Evolutionary conservation across 2,888 invertebrate species (phyloP).

Genomic region (Drosophila paucipuncta): DNA sequence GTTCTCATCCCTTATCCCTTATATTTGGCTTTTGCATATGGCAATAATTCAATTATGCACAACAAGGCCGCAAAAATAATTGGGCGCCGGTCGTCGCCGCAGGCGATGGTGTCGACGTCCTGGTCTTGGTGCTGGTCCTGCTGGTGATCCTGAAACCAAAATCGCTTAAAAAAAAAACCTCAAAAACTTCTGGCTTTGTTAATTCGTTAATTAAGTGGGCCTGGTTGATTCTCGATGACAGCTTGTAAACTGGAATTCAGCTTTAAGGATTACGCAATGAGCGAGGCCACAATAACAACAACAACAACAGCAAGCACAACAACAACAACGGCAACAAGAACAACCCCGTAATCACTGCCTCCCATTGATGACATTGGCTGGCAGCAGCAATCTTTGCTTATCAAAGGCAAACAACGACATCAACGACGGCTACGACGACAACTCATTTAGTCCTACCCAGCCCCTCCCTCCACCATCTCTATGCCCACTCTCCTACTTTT

Average conservation of each 20-base stretch:
- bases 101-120: slow-evolving; percentile 10
- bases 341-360: slow-evolving; percentile 1
- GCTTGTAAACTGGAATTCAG: slow-evolving; percentile 71
- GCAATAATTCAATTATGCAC: slow-evolving; percentile 81
- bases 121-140: slow-evolving; percentile 9
- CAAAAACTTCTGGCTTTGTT: slow-evolving; percentile 79
- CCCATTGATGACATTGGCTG: slow-evolving; percentile 76
- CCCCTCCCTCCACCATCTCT: no score
- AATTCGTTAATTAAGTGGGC: slow-evolving; percentile 80
- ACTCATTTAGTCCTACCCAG: slow-evolving; percentile 64
- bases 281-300: slow-evolving; percentile 41
- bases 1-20: slow-evolving; percentile 38
- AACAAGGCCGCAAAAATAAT: slow-evolving; percentile 78
- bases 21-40: slow-evolving; percentile 73
- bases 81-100: slow-evolving; percentile 47
- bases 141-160: slow-evolving; percentile 43
- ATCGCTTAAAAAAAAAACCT: slow-evolving; percentile 63
- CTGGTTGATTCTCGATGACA: slow-evolving; percentile 64
- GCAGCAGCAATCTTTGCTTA: slow-evolving; percentile 71
- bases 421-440: slow-evolving; percentile 64
- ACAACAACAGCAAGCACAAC: background rate
- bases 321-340: background rate
- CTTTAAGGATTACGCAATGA: slow-evolving; percentile 77
- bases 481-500: background rate
- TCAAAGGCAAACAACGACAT: slow-evolving; percentile 70